phyloP scores from a whole-genome alignment of 35 echinoderm and acorn worm species.

The Acanthaster planci region DNA sequence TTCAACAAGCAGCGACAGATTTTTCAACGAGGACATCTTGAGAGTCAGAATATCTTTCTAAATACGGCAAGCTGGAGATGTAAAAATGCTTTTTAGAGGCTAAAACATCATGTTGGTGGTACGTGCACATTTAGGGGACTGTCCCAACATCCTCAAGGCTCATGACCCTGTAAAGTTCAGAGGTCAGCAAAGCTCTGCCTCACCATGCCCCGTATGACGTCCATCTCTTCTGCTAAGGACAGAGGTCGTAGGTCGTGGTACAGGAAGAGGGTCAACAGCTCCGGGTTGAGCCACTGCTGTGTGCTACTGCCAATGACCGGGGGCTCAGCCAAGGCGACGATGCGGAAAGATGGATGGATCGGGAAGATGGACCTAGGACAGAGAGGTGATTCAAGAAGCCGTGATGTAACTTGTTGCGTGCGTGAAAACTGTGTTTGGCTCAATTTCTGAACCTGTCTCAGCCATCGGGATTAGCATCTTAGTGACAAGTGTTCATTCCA shows the following conservation, averaged over 20 bases:
- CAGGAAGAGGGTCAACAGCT: conserved; percentile 89
- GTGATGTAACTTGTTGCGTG: too few relatives aligned
- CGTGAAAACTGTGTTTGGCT: too few relatives aligned
- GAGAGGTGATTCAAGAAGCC: too few relatives aligned
- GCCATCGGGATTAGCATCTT: too few relatives aligned
- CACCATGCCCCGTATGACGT: conserved; percentile 90
- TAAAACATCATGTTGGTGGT: background rate
- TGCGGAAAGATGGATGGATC: conserved; percentile 92
- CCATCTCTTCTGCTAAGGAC: conserved; percentile 75
- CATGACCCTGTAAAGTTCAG: background rate
- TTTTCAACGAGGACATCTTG: too few relatives aligned
- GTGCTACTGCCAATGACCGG: conserved; percentile 90
- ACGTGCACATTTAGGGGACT: background rate
- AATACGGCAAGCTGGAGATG: too few relatives aligned
- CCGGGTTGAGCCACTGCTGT: conserved; percentile 91
- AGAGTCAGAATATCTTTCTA: too few relatives aligned
- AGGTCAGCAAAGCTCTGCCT: conserved; percentile 3
- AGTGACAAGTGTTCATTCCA: too few relatives aligned
- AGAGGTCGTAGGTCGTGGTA: conserved; percentile 91
- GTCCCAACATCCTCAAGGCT: background rate
- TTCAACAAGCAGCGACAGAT: too few relatives aligned
- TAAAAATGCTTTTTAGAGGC: background rate
- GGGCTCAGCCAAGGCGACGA: conserved; percentile 90
- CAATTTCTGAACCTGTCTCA: too few relatives aligned
- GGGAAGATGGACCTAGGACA: conserved; percentile 59